phyloP scores from a whole-genome alignment of 37 sponge, comb jelly and placozoan genomes.

The Haliclona indistincta region DNA sequence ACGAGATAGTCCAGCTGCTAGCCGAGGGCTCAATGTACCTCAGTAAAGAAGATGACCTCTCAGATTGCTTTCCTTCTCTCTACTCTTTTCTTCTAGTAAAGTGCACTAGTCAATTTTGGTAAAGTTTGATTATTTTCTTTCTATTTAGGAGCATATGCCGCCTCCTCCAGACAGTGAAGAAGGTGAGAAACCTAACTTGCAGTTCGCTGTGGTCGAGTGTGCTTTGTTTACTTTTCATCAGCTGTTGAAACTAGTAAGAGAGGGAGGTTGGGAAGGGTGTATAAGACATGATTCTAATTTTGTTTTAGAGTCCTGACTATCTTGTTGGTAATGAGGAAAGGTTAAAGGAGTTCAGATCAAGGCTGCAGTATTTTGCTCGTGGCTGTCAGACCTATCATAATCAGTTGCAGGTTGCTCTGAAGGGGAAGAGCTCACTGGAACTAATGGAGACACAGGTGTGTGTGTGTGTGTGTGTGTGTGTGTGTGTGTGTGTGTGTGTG shows the following conservation, averaged over 20 bases:
- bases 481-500: too few relatives aligned
- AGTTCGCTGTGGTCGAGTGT: constrained; percentile 74
- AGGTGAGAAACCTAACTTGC: constrained; percentile 38
- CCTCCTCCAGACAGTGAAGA: constrained; percentile 27
- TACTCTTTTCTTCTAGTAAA: too few relatives aligned
- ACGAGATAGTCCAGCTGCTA: too few relatives aligned
- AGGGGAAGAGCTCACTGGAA: constrained; percentile 48
- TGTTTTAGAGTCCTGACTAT: constrained; percentile 26
- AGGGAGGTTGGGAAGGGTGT: too few relatives aligned
- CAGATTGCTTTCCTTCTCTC: too few relatives aligned
- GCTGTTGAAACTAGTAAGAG: constrained; percentile 26
- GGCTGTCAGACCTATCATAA: constrained; percentile 66
- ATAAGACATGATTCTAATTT: neutral
- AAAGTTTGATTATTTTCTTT: neutral
- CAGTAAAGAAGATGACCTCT: too few relatives aligned
- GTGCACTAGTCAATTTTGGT: neutral
- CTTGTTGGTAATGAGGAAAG: constrained; percentile 34
- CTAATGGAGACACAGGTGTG: constrained; percentile 61
- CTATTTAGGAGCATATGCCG: constrained; percentile 41
- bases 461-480: constrained; percentile 11
- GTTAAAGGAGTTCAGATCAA: constrained; percentile 55
- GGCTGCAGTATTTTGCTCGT: constrained; percentile 74
- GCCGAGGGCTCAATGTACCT: too few relatives aligned
- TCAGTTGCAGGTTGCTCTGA: constrained; percentile 46
- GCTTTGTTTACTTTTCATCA: constrained; percentile 57